These are phyloP conservation scores for Podarcis cretensis DNA, from an alignment of 2,113 vertebrate species.

Conservation along the genomic window DNA sequence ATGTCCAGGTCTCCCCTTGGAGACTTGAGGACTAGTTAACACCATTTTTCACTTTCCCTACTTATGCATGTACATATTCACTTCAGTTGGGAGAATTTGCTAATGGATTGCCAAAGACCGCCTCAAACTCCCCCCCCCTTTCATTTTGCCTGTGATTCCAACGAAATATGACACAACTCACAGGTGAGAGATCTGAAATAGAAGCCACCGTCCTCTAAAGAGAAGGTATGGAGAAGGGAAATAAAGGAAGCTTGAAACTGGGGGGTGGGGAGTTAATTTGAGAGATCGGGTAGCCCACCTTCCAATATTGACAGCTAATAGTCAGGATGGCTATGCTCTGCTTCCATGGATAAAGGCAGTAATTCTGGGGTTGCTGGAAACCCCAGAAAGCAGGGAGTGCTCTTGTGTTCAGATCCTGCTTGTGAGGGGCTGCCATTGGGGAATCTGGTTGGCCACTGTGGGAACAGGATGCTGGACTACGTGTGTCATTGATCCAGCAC, in stretches of 20 bases:
- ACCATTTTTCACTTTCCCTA: conserved; percentile 75
- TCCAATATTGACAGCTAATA: not conserved
- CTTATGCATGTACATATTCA: conserved; percentile 70
- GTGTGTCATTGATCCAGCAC: no score
- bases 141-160: conserved; percentile 56
- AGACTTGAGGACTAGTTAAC: conserved; percentile 76
- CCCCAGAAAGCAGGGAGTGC: no score
- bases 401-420: no score
- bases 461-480: no score
- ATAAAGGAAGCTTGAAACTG: not conserved
- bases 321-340: no score
- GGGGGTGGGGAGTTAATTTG: not conserved
- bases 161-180: conserved; percentile 56
- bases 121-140: not conserved
- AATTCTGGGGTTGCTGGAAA: no score
- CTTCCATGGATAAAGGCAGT: no score
- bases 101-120: conserved; percentile 64
- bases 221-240: not conserved
- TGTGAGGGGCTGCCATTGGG: no score
- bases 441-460: no score
- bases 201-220: conserved; percentile 42
- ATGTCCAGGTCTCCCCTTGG: conserved; percentile 68
- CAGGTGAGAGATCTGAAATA: conserved; percentile 49
- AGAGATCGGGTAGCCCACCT: not conserved
- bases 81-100: conserved; percentile 50